Conservation (phyloP, 2,888 invertebrate genomes). For the Dynastes hyllus region DNA sequence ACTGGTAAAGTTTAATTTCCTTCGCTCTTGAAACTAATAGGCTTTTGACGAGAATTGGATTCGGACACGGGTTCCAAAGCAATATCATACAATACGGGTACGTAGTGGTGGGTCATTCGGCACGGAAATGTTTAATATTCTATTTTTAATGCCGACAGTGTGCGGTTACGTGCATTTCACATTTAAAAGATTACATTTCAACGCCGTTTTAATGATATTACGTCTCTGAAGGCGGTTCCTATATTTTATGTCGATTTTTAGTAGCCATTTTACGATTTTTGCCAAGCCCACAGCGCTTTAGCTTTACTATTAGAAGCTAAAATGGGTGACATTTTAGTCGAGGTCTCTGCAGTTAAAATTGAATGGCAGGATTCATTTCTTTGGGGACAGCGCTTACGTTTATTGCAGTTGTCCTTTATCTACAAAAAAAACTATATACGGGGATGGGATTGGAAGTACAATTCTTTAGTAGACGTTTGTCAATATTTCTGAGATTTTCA, state of each 20-base stretch:
- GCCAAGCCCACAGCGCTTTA: not conserved
- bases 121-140: constrained; percentile 1
- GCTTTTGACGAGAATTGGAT: not conserved
- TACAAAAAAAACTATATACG: too few relatives aligned
- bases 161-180: not conserved
- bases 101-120: not conserved
- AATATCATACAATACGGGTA: not conserved
- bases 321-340: not conserved
- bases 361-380: too few relatives aligned
- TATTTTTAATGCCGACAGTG: not conserved
- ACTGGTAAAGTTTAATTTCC: not conserved
- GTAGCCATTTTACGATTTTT: not conserved
- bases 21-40: not conserved
- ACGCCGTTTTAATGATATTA: constrained; percentile 3
- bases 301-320: not conserved
- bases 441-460: too few relatives aligned
- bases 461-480: too few relatives aligned
- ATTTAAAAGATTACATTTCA: constrained; percentile 15
- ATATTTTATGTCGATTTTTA: constrained; percentile 11
- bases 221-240: not conserved
- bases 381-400: too few relatives aligned
- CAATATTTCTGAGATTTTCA: too few relatives aligned
- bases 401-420: too few relatives aligned
- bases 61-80: not conserved
- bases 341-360: not conserved